phyloP scores from a whole-genome alignment of 2,113 vertebrate species.

The Marmota monax region DNA sequence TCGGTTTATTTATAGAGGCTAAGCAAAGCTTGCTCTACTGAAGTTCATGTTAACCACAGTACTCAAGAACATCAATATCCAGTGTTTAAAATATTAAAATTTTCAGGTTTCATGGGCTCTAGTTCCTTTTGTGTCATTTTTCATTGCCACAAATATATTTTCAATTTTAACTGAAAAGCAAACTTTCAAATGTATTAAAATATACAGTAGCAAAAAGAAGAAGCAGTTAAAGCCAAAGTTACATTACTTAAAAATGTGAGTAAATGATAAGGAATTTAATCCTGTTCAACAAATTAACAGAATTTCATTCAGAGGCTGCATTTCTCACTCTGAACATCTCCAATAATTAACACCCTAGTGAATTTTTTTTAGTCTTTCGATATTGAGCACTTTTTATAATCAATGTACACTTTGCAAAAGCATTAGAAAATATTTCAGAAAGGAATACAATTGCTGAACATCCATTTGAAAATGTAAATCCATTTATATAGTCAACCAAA shows the following conservation, averaged over 20 bases:
- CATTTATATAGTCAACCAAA: not conserved
- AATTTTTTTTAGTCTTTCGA: not conserved
- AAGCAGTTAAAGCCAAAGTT: not conserved
- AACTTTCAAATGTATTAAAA: not conserved
- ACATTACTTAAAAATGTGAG: not conserved
- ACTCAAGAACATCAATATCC: not conserved
- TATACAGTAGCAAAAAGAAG: not conserved
- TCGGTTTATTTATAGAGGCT: not conserved
- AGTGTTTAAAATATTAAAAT: not conserved
- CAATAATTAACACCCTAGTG: not conserved
- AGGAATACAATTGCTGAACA: not conserved
- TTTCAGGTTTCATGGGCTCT: not conserved
- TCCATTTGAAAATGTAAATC: not conserved
- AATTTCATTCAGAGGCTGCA: not conserved
- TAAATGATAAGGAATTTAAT: not conserved
- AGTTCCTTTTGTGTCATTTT: not conserved
- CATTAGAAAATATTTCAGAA: constrained; percentile 26
- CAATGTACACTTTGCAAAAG: not conserved
- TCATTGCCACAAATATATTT: not conserved
- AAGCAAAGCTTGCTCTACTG: not conserved
- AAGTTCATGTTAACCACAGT: no score
- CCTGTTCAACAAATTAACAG: not conserved
- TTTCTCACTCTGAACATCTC: not conserved
- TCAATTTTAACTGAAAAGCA: constrained; percentile 4
- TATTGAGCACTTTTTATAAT: not conserved